Conservation (phyloP, 2,797 vertebrate species). For the Clarias laeviceps region DNA sequence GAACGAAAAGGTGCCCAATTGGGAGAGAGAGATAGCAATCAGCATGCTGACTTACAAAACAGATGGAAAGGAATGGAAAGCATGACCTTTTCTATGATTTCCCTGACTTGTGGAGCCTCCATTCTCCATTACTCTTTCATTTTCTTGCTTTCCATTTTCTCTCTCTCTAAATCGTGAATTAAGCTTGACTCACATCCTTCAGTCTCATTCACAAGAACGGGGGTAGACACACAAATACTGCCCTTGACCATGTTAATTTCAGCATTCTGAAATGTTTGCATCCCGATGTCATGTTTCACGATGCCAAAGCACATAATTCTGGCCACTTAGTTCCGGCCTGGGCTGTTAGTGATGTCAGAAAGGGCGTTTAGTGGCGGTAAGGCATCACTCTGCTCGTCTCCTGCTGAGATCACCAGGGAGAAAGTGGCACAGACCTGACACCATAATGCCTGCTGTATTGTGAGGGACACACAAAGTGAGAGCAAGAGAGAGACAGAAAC, state of each 20-base stretch:
- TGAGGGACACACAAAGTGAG: background rate
- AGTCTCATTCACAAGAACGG: slow-evolving; percentile 16
- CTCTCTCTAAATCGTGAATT: slow-evolving; percentile 9
- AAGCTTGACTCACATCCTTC: background rate
- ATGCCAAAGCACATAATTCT: slow-evolving; percentile 18
- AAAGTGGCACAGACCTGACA: slow-evolving; percentile 22
- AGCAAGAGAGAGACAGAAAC: background rate
- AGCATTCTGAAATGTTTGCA: slow-evolving; percentile 30
- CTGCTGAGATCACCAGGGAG: slow-evolving; percentile 29
- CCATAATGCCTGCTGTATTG: slow-evolving; percentile 30
- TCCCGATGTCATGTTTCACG: slow-evolving; percentile 23
- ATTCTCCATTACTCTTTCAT: background rate
- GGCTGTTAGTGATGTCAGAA: slow-evolving; percentile 33
- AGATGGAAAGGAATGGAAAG: slow-evolving; percentile 19
- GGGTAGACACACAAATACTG: slow-evolving; percentile 24
- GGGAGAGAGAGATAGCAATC: slow-evolving; percentile 8
- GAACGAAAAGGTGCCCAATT: background rate
- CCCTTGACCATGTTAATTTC: slow-evolving; percentile 42
- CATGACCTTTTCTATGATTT: slow-evolving; percentile 35
- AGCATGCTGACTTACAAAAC: slow-evolving; percentile 11
- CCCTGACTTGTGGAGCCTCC: slow-evolving; percentile 14
- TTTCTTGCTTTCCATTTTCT: background rate
- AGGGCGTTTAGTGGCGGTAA: slow-evolving; percentile 20
- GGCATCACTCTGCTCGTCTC: slow-evolving; percentile 32
- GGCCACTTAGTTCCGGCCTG: slow-evolving; percentile 11